A percentile compares a stretch with the other conserved stretches of the same genome.
These are phyloP conservation scores for Gastracanthus pulcherrimus DNA, from an alignment of 2,888 invertebrate species.

Conservation along the genomic window DNA sequence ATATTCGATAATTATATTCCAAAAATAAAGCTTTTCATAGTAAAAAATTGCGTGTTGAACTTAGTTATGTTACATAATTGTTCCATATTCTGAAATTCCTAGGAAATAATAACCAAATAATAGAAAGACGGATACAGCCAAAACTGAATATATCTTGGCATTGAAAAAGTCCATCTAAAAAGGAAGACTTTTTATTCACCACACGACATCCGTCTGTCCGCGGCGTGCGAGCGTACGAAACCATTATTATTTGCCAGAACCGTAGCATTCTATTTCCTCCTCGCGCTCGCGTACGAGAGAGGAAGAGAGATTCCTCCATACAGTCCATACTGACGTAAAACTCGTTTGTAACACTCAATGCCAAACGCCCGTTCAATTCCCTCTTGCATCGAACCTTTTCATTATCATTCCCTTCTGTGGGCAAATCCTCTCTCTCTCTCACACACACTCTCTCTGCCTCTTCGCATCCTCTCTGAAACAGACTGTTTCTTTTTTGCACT, in stretches of 20 bases:
- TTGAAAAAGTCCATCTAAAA: conserved; percentile 3
- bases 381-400: conserved; percentile 53
- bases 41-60: too few relatives aligned
- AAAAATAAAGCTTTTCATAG: too few relatives aligned
- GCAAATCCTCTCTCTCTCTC: conserved; percentile 5
- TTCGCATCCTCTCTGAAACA: not conserved
- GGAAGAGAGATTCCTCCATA: conserved; percentile 29
- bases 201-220: conserved; percentile 18
- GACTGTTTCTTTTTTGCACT: not conserved
- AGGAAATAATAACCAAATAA: not conserved
- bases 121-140: not conserved
- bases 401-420: conserved; percentile 49
- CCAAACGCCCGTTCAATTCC: conserved; percentile 48
- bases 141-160: not conserved
- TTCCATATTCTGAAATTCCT: too few relatives aligned
- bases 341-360: conserved; percentile 56
- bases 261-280: conserved; percentile 43
- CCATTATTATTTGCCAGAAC: conserved; percentile 50
- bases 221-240: not conserved
- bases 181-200: conserved; percentile 27
- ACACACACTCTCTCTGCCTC: conserved; percentile 5
- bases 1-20: too few relatives aligned
- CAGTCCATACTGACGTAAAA: conserved; percentile 36
- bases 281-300: not conserved
- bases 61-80: too few relatives aligned